These are phyloP conservation scores for Helleia helle DNA, from an alignment of 2,888 invertebrate species.

Conservation along the genomic window DNA sequence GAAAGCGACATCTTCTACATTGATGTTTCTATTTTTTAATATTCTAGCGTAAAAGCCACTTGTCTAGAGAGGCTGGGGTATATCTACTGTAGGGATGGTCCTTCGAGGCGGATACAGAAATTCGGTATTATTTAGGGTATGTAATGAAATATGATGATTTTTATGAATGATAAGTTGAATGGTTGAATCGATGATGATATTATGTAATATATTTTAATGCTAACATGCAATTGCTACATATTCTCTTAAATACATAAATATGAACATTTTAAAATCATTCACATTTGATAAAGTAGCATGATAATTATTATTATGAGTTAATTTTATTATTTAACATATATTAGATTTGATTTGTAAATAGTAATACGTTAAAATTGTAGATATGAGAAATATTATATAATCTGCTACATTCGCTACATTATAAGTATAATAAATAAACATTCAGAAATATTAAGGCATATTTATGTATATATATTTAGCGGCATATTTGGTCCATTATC, in stretches of 20 bases:
- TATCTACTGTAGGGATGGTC: no score
- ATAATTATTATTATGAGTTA: not conserved
- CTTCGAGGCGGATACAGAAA: not conserved
- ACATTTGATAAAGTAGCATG: slow-evolving; percentile 21
- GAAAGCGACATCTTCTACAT: no score
- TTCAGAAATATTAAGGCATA: slow-evolving; percentile 2
- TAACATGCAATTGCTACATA: slow-evolving; percentile 3
- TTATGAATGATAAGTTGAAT: no score
- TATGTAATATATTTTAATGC: not conserved
- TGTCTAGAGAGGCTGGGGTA: no score
- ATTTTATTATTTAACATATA: not conserved
- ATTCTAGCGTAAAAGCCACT: no score
- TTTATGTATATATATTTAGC: not conserved
- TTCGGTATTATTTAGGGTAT: no score
- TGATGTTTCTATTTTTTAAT: no score
- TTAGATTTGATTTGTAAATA: not conserved
- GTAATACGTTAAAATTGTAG: not conserved
- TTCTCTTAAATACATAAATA: not conserved
- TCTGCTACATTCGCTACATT: not conserved
- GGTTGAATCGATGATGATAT: no score
- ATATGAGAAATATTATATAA: not conserved
- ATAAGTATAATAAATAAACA: not conserved
- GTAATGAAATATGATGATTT: no score
- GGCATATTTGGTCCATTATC: not conserved
- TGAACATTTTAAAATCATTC: slow-evolving; percentile 22